Conservation (phyloP, 37 sponge, comb jelly and placozoan genomes). For the Ianthella basta region DNA sequence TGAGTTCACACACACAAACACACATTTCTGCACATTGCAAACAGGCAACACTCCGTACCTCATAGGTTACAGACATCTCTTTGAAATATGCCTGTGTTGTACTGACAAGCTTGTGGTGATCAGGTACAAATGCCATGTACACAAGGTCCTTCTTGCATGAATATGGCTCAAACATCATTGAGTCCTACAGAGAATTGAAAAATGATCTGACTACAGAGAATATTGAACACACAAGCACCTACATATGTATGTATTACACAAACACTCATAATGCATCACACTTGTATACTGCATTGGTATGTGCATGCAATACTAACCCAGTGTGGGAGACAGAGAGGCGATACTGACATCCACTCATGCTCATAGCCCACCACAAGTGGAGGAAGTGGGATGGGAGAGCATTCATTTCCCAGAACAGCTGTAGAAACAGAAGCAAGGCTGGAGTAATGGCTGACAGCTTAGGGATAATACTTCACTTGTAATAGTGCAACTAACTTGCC, state of each 20-base stretch:
- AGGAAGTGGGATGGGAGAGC: constrained; percentile 67
- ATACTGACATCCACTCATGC: constrained; percentile 72
- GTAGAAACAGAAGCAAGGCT: neutral
- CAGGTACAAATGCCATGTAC: constrained; percentile 58
- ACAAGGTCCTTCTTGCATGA: constrained; percentile 56
- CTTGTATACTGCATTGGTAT: neutral
- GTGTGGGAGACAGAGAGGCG: constrained; percentile 57
- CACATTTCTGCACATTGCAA: neutral
- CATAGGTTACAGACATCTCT: constrained; percentile 63
- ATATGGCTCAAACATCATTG: constrained; percentile 74
- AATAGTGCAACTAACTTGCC: too few relatives aligned
- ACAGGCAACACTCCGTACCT: constrained; percentile 28
- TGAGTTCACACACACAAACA: too few relatives aligned
- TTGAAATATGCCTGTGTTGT: constrained; percentile 52
- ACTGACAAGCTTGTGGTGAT: neutral
- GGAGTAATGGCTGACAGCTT: neutral
- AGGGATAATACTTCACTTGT: too few relatives aligned
- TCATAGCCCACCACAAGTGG: constrained; percentile 76
- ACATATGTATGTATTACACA: neutral
- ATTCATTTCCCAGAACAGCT: constrained; percentile 74
- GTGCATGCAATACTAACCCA: constrained; percentile 60
- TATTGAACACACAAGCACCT: neutral
- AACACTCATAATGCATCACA: neutral
- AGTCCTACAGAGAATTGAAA: constrained; percentile 54
- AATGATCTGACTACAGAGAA: neutral